Percentiles rank a stretch among this genome's conserved stretches.
These are phyloP conservation scores for Numenius phaeopus DNA, from an alignment of 2,797 vertebrate genomes.

Conservation along the genomic window DNA sequence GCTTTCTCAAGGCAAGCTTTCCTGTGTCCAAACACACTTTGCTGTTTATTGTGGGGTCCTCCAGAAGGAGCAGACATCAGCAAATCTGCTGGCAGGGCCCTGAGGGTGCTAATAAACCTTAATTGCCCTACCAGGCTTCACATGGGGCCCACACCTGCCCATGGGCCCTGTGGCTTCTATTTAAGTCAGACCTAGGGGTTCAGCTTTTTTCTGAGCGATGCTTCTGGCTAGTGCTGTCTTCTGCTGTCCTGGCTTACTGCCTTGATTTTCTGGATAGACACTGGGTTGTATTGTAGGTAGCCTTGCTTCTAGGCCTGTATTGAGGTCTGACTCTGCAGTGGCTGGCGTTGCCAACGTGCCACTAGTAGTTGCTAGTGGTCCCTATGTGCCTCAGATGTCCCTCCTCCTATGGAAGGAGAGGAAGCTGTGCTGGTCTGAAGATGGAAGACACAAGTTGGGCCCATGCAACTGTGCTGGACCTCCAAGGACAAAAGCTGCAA, in stretches of 20 bases:
- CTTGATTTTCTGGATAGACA: rapidly evolving
- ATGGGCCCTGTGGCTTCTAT: background rate
- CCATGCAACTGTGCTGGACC: rapidly evolving
- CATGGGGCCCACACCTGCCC: background rate
- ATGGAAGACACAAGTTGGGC: background rate
- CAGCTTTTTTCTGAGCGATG: rapidly evolving
- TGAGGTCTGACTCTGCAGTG: background rate
- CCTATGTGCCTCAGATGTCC: rapidly evolving
- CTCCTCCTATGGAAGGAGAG: background rate
- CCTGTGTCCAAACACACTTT: background rate
- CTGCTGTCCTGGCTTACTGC: background rate
- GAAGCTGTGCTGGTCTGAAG: background rate
- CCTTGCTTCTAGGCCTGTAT: rapidly evolving
- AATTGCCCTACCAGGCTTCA: background rate
- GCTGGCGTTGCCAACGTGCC: rapidly evolving
- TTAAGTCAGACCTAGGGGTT: rapidly evolving
- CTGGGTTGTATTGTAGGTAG: rapidly evolving
- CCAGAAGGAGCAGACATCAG: background rate
- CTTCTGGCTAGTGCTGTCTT: rapidly evolving
- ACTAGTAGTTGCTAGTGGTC: too few species aligned
- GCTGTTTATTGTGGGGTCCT: background rate
- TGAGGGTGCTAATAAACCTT: background rate
- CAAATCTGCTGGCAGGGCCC: background rate
- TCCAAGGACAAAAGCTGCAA: background rate
- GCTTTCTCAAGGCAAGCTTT: background rate